Conservation (phyloP, 2,113 vertebrate genomes). For the Eupsittula cactorum region DNA sequence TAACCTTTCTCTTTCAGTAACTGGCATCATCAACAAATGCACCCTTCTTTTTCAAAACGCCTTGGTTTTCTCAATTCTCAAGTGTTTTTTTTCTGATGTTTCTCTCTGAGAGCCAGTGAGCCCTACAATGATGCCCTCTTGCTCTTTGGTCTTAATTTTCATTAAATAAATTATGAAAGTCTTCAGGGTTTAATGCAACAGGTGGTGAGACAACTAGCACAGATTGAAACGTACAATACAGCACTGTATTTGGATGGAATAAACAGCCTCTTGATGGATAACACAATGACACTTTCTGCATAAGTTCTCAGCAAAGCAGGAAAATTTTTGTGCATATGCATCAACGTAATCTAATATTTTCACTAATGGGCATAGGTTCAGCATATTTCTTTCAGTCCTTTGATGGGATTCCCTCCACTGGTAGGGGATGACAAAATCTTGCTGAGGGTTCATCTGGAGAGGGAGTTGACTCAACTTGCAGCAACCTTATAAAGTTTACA, state of each 20-base stretch:
- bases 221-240: not conserved
- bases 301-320: not conserved
- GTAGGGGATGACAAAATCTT: not conserved
- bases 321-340: not conserved
- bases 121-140: not conserved
- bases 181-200: not conserved
- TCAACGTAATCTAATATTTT: not conserved
- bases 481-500: not conserved
- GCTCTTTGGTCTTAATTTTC: not conserved
- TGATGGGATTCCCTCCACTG: not conserved
- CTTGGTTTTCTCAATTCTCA: not conserved
- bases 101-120: not conserved
- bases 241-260: not conserved
- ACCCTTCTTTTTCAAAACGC: not conserved
- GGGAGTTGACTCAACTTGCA: not conserved
- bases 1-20: not conserved
- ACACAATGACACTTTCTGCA: not conserved
- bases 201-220: not conserved
- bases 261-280: not conserved
- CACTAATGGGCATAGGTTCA: not conserved
- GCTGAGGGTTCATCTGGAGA: not conserved
- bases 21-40: not conserved
- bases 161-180: not conserved
- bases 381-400: not conserved
- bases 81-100: not conserved